Evolutionary conservation across 2,888 invertebrate genomes (phyloP).

Genomic region (Glomeris marginata): DNA sequence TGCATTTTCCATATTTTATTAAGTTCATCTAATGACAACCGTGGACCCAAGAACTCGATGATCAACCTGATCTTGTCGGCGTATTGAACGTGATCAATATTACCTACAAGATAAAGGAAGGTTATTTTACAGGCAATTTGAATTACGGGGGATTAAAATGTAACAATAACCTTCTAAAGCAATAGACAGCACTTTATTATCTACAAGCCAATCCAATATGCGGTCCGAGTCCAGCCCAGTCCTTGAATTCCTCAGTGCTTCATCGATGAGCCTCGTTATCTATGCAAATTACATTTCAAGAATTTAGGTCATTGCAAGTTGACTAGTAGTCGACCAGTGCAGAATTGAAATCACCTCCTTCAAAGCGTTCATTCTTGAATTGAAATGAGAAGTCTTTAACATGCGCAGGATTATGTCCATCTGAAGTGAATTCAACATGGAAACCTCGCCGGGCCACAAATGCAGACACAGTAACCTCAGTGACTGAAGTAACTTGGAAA

Average conservation of each 20-base stretch:
- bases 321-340: not conserved
- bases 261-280: slow-evolving; percentile 32
- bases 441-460: slow-evolving; percentile 31
- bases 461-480: slow-evolving; percentile 31
- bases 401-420: slow-evolving; percentile 31
- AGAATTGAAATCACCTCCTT: slow-evolving; percentile 29
- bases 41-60: slow-evolving; percentile 35
- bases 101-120: no score
- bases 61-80: slow-evolving; percentile 36
- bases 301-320: slow-evolving; percentile 6
- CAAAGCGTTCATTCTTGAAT: slow-evolving; percentile 36
- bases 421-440: slow-evolving; percentile 28
- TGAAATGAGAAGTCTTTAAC: slow-evolving; percentile 36
- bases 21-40: slow-evolving; percentile 33
- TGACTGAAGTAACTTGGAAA: slow-evolving; percentile 30
- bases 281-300: slow-evolving; percentile 16
- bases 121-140: no score
- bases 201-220: slow-evolving; percentile 34
- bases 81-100: slow-evolving; percentile 37
- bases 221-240: slow-evolving; percentile 27
- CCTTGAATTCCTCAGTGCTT: slow-evolving; percentile 16
- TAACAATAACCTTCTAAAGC: slow-evolving; percentile 29
- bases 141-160: no score
- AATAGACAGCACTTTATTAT: slow-evolving; percentile 32
- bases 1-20: slow-evolving; percentile 37